These are phyloP conservation scores for Falco novaeseelandiae DNA, from an alignment of 2,797 vertebrate genomes.

Conservation along the genomic window DNA sequence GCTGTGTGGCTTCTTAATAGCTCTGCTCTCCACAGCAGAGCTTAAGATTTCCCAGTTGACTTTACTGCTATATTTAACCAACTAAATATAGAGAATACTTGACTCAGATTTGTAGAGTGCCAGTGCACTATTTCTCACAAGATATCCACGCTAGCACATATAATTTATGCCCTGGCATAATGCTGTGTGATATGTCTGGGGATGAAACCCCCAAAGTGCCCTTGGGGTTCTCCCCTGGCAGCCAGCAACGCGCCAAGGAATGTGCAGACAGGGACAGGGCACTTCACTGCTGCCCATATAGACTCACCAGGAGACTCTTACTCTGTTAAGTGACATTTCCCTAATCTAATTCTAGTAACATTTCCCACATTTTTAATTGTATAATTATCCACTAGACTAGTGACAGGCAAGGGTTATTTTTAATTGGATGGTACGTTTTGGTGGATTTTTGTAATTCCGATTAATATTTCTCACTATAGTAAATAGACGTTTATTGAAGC, in stretches of 20 bases:
- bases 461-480: background rate
- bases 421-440: background rate
- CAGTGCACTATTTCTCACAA: slow-evolving; percentile 24
- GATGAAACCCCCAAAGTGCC: background rate
- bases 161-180: slow-evolving; percentile 13
- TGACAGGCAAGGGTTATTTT: background rate
- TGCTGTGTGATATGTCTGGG: background rate
- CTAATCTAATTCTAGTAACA: slow-evolving; percentile 2
- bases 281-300: background rate
- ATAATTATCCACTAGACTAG: background rate
- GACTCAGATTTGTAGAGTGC: slow-evolving; percentile 41
- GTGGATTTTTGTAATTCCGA: background rate
- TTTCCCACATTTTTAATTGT: slow-evolving; percentile 6
- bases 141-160: background rate
- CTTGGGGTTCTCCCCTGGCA: background rate
- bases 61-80: slow-evolving; percentile 42
- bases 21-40: background rate
- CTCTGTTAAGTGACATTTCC: background rate
- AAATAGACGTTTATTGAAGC: background rate
- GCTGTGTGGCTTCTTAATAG: slow-evolving; percentile 1
- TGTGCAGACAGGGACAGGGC: accelerated
- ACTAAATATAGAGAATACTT: slow-evolving; percentile 51
- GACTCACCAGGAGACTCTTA: background rate
- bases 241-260: background rate
- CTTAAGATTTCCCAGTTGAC: slow-evolving; percentile 25